Conservation (phyloP, 2,888 invertebrate genomes). For the Epinotia nisella region DNA sequence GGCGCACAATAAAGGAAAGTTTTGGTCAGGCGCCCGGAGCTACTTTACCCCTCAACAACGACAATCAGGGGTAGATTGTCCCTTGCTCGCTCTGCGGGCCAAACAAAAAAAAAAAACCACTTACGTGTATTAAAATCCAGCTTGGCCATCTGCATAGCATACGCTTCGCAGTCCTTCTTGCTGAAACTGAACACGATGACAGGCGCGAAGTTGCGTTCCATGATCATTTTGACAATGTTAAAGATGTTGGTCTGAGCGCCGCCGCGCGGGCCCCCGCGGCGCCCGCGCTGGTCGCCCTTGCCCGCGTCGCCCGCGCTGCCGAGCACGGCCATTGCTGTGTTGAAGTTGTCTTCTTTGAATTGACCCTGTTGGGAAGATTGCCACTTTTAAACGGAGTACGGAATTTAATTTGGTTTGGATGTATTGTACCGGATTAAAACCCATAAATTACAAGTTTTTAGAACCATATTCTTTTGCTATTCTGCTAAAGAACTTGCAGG, state of each 20-base stretch:
- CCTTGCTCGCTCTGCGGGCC: too few species aligned
- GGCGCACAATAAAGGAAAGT: too few species aligned
- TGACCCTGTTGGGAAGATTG: constrained; percentile 86
- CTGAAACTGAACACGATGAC: constrained; percentile 99
- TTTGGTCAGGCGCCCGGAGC: too few species aligned
- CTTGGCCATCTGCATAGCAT: constrained; percentile 98
- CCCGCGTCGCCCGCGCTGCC: constrained; percentile 92
- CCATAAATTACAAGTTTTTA: too few species aligned
- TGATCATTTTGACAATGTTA: constrained; percentile 99
- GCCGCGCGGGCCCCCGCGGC: constrained; percentile 89
- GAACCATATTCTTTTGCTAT: too few species aligned
- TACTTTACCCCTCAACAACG: too few species aligned
- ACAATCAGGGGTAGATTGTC: too few species aligned
- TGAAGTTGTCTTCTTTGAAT: constrained; percentile 99
- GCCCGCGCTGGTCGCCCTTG: constrained; percentile 91
- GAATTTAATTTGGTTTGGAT: too few species aligned
- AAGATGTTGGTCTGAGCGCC: constrained; percentile 93
- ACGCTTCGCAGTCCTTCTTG: constrained; percentile 98
- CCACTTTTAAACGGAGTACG: background rate
- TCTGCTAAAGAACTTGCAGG: too few species aligned
- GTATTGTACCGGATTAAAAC: too few species aligned
- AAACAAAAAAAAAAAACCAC: constrained; percentile 46
- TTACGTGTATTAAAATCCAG: constrained; percentile 96
- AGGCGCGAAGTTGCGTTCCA: constrained; percentile 98
- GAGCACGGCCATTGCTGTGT: constrained; percentile 97